Percentiles rank a stretch among this genome's conserved stretches.
Conservation (phyloP, 2,113 vertebrate species). For the Hylia prasina region DNA sequence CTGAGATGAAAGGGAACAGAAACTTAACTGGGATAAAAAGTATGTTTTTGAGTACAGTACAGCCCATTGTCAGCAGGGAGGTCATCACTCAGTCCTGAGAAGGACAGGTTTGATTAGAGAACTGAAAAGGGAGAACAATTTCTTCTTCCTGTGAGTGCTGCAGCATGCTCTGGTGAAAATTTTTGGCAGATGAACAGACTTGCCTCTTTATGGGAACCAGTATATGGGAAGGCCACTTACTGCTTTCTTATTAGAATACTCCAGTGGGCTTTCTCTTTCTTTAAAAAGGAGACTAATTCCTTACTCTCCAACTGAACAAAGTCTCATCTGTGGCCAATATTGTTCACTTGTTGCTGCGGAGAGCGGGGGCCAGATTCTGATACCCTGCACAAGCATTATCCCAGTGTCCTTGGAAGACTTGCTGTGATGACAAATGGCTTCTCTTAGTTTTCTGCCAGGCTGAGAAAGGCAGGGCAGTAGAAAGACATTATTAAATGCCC, state of each 20-base stretch:
- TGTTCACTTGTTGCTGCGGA: neutral
- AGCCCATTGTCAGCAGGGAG: fast-evolving
- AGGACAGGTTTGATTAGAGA: neutral
- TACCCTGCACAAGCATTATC: neutral
- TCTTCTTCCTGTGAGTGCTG: neutral
- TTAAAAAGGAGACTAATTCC: neutral
- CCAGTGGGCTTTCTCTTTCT: neutral
- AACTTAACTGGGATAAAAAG: neutral
- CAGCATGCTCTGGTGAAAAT: neutral
- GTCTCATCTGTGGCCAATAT: neutral
- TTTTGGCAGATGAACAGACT: neutral
- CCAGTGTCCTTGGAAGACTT: neutral
- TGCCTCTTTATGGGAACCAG: neutral
- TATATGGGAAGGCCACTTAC: neutral
- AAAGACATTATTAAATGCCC: neutral
- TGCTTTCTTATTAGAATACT: neutral
- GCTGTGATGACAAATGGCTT: neutral
- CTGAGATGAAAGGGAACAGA: neutral
- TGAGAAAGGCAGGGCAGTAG: neutral
- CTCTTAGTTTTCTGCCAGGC: neutral
- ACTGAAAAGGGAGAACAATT: neutral
- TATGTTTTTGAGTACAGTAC: neutral
- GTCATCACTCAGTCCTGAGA: neutral
- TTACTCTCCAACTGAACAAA: neutral
- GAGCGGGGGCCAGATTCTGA: neutral